phyloP scores from a whole-genome alignment of 1,140 invertebrate species.

The Drosophila prosaltans region DNA sequence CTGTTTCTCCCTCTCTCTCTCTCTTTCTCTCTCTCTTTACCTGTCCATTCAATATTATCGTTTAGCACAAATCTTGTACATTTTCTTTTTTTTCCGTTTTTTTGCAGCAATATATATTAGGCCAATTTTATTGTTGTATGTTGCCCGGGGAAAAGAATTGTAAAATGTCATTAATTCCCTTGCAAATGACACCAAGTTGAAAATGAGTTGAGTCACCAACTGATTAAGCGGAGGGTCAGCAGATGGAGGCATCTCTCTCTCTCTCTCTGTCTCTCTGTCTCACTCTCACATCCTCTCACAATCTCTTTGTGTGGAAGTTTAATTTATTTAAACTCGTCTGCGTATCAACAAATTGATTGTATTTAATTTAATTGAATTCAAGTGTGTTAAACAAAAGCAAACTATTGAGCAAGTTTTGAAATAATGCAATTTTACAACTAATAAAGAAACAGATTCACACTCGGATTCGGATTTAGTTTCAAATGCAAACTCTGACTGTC shows the following conservation, averaged over 20 bases:
- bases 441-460: slow-evolving; percentile 31
- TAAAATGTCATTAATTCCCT: slow-evolving; percentile 57
- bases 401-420: slow-evolving; percentile 55
- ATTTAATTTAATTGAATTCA: slow-evolving; percentile 77
- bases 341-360: slow-evolving; percentile 80
- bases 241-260: too few relatives aligned
- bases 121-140: slow-evolving; percentile 46
- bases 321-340: slow-evolving; percentile 77
- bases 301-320: slow-evolving; percentile 31
- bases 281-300: not conserved
- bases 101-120: slow-evolving; percentile 16
- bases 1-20: too few relatives aligned
- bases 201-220: slow-evolving; percentile 61
- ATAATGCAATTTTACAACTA: slow-evolving; percentile 70
- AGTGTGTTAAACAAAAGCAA: slow-evolving; percentile 37
- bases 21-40: too few relatives aligned
- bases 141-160: slow-evolving; percentile 28
- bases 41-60: slow-evolving; percentile 27
- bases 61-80: slow-evolving; percentile 41
- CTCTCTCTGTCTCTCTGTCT: not conserved
- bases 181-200: slow-evolving; percentile 35
- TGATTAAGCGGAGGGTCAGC: not conserved
- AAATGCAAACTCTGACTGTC: slow-evolving; percentile 1
- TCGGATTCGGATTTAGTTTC: slow-evolving; percentile 23
- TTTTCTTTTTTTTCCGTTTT: not conserved